Base-by-base conservation (phyloP, 2,797 vertebrate genomes). In the Melanotaenia pygmaea region DNA sequence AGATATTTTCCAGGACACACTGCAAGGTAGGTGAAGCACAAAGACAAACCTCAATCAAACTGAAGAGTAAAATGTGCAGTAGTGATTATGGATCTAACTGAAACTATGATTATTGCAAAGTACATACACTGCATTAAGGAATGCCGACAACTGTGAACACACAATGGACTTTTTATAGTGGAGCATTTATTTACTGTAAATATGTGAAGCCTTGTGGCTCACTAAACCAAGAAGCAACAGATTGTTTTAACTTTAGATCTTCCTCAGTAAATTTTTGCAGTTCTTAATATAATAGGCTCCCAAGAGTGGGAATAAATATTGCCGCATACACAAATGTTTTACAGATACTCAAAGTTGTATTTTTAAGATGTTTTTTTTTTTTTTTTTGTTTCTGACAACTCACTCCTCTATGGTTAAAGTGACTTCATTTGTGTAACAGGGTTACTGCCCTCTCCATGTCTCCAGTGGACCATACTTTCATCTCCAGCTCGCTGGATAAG, bases 381-480 rank as follows among this genome's bases (percentile, higher is more conserved):
- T 40, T 43, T 43, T 43, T 43, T 13, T 11, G 7, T 20, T 18
- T 18, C 43, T 45, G 18, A 5, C 28, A 3, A 1, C 13, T 60
- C 20, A 8, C 4, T 53, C 22, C 1, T 51, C 9, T 5, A 24
- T 37, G 20, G 5, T 64, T 34, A 10, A 54, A 63, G 12, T n/a
- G 1, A 14, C 1, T 66, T 53, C 65, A 12, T 58, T 54, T 72
- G 37, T 91, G 45, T 89, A 86, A 72, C 87, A 98, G 97, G 83
- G 97, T 98, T 58, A 96, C 96, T 69, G 95, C 97, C 70, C 94
- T 98, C 65, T 98, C 96, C 43, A 97, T 98, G 96, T 98, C 97
- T 84, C 97, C 97, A 32, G 96, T 98, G 82, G 96, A 97, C 82
- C 94, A 96, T 72, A 96, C 94, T 12, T 98, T 98, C 86, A 97